phyloP scores from a whole-genome alignment of 2,888 invertebrate genomes.

The Netelia melanura region DNA sequence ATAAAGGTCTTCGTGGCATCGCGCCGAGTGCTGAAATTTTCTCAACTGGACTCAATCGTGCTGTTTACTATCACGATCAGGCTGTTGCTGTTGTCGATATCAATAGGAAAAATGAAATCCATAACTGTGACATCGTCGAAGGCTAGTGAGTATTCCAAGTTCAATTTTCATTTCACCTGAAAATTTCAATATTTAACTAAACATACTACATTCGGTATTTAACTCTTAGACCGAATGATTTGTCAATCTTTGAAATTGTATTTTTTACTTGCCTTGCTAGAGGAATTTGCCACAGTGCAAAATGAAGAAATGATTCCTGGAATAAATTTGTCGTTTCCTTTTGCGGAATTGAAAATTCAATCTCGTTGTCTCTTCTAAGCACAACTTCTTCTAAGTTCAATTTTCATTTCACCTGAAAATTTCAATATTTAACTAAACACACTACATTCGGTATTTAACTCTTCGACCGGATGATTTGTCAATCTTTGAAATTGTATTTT shows the following conservation, averaged over 20 bases:
- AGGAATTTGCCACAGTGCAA: not conserved
- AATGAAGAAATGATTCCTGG: not conserved
- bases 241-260: too few species aligned
- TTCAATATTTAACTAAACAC: too few species aligned
- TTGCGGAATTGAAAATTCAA: constrained; percentile 16
- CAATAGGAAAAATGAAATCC: constrained; percentile 89
- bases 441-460: too few species aligned
- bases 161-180: not conserved
- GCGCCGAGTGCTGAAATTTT: constrained; percentile 54
- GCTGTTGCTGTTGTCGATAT: constrained; percentile 94
- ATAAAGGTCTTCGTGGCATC: constrained; percentile 77
- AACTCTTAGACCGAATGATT: too few species aligned
- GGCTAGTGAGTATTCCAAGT: constrained; percentile 90
- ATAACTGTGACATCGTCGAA: constrained; percentile 94
- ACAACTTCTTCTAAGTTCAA: constrained; percentile 22
- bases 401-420: not conserved
- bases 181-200: too few species aligned
- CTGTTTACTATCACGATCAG: constrained; percentile 92
- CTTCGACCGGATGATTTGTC: too few species aligned
- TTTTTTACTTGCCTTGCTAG: not conserved
- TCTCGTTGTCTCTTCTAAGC: constrained; percentile 23
- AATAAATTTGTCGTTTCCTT: not conserved
- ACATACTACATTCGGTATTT: too few species aligned
- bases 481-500: not conserved
- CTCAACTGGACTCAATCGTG: constrained; percentile 70